Conservation (phyloP, 2,113 vertebrate genomes). For the Cinclus cinclus region DNA sequence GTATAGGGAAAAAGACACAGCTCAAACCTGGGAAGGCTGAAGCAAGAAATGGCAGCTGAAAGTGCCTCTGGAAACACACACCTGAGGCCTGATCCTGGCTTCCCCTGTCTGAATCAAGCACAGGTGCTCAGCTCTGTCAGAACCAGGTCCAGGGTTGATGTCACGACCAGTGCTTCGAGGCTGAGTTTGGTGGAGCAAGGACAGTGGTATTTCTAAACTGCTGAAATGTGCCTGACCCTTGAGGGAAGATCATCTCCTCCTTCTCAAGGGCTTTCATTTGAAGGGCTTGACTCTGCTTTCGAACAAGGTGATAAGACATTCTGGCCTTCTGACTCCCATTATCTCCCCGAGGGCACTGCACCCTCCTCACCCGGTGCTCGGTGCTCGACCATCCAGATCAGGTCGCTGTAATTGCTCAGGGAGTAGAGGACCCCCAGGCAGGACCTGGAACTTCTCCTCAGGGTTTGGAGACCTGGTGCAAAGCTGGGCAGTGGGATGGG, state of each 20-base stretch:
- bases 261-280: neutral
- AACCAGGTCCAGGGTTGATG: neutral
- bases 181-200: rapidly evolving
- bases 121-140: neutral
- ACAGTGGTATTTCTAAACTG: neutral
- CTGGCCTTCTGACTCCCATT: neutral
- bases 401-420: rapidly evolving
- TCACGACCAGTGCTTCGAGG: rapidly evolving
- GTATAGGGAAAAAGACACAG: rapidly evolving
- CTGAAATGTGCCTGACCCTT: neutral
- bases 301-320: neutral
- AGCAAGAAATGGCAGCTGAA: neutral
- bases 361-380: rapidly evolving
- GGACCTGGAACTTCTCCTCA: neutral
- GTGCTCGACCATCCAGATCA: neutral
- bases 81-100: neutral
- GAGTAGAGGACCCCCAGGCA: neutral
- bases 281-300: conserved; percentile 18
- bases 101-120: neutral
- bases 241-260: neutral
- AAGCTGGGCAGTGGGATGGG: neutral
- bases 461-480: neutral
- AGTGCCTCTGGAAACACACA: neutral
- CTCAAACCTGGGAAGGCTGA: neutral
- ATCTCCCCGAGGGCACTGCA: neutral